Base-by-base conservation (phyloP, 2,113 vertebrate species). In the Coryphaenoides rupestris region DNA sequence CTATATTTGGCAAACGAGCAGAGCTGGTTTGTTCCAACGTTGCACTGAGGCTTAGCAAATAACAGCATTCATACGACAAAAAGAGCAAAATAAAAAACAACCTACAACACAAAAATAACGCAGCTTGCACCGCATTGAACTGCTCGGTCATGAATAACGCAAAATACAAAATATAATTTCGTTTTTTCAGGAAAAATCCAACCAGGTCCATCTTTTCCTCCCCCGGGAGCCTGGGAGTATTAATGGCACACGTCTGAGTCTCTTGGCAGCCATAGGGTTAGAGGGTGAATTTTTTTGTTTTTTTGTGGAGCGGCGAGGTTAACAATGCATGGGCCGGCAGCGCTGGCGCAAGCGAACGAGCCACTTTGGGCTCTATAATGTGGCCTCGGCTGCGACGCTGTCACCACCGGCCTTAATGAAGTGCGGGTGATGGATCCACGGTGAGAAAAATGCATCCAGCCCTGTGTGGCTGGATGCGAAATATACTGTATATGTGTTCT, bases 341-440 rank as follows among this genome's bases (percentile, higher is more conserved):
- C 54, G 23, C 33, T 52, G n/a, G n/a, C n/a, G n/a, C n/a, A n/a
- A 46, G 50, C 77, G 57, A 72, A 66, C 61, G 66, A 58, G 57
- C 63, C 73, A 71, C 82, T 72, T 69, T 65, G 58, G 60, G n/a
- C 70, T 71, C 61, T 24, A 74, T 73, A 63, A 40, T 55, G 21
- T 63, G 57, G 64, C 52, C 56, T 73, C 60, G 40, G 69, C 72
- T 66, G 55, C 10, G 55, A 65, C 6, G 24, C 60, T 64, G 71
- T 76, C 76, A 76, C 65, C 23, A 56, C 52, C 12, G 54, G 63
- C 28, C 59, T 47, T 55, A 60, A 28, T 61, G 64, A 63, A 74
- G 58, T n/a, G 17, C 70, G n/a, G 73, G 65, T 2, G 52, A 62
- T 7, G n/a, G 52, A 58, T 33, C 53, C 45, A 19, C 73, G 69